Base-by-base conservation (phyloP, 2,797 vertebrate genomes). In the Scleropages formosus region DNA sequence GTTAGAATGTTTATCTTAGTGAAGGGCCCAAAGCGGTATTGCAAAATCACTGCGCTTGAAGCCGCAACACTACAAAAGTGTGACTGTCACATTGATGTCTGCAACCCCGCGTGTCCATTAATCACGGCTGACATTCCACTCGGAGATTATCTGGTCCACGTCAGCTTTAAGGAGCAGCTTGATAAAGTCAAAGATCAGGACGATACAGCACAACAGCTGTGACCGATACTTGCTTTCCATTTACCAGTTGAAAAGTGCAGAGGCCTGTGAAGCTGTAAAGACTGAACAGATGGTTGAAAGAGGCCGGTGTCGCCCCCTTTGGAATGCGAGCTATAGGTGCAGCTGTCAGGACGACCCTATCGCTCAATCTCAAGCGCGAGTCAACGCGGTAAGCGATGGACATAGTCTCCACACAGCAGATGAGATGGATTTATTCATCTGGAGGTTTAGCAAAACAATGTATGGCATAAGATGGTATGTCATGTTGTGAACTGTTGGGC, bases 151-250 rank as follows among this genome's bases (percentile, higher is more conserved):
- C 10, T 47, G 44, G 49, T 22, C 56, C 12, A 20, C 27, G 56
- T 61, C 53, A 46, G 53, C 24, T 47, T 69, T 39, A 18, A 59
- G 10, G 66, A 11, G 22, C 27, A 8, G 27, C 18, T 51, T 75
- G 63, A 67, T 24, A 67, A 63, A 13, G 63, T 6, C 3, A 20
- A 53, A 26, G 53, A 75, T 75, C 47, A 68, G 39, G 47, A 68
- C 12, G 64, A 44, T 31, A 4, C 22, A 27, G 39, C 31, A n/a
- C 61, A 0, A 58, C 49, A 24, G 15, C 51, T 47, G 64, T 59
- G 73, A 67, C 27, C 46, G 27, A 58, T 26, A 26, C 18, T 56
- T 47, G 72, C 47, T 31, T 66, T 31, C 51, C 74, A 18, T 39
- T 51, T 18, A 20, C 18, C 49, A 26, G 27, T 53, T 46, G 63